Conservation (phyloP, 1,140 invertebrate genomes). For the Protaetia brevitarsis region DNA sequence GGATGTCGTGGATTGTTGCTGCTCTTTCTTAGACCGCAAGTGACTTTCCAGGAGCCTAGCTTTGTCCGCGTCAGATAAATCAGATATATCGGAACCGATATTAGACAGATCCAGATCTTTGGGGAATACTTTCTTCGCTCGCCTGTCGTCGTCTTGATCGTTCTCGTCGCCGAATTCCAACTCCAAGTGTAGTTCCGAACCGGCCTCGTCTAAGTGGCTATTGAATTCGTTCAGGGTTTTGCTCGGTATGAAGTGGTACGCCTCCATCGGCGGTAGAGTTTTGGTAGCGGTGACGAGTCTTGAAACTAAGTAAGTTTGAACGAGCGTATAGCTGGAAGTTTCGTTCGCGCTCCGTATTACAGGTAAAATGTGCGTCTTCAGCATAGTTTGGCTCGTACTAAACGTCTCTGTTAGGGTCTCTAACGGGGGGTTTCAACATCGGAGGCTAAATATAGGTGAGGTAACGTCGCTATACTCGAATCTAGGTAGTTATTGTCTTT, state of each 20-base stretch:
- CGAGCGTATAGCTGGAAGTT: slow-evolving; percentile 72
- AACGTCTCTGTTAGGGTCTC: slow-evolving; percentile 89
- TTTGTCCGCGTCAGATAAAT: slow-evolving; percentile 67
- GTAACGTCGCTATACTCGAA: slow-evolving; percentile 76
- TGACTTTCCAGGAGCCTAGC: slow-evolving; percentile 53
- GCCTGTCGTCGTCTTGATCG: slow-evolving; percentile 64
- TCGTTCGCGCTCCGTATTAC: slow-evolving; percentile 68
- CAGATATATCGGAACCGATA: slow-evolving; percentile 62
- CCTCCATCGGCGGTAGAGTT: slow-evolving; percentile 80
- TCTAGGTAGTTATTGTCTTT: slow-evolving; percentile 69
- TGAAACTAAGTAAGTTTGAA: slow-evolving; percentile 85
- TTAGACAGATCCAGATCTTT: slow-evolving; percentile 61
- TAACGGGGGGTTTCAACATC: slow-evolving; percentile 75
- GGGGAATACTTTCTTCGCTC: slow-evolving; percentile 57
- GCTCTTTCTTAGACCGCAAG: slow-evolving; percentile 59
- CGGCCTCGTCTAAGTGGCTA: slow-evolving; percentile 78
- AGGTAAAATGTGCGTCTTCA: slow-evolving; percentile 83
- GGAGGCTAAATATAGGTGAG: slow-evolving; percentile 70
- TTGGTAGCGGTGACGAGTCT: slow-evolving; percentile 82
- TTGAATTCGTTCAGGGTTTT: slow-evolving; percentile 87
- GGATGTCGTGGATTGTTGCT: slow-evolving; percentile 53
- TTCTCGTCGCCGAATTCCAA: slow-evolving; percentile 80
- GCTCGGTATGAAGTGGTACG: slow-evolving; percentile 81
- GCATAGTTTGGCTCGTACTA: slow-evolving; percentile 79
- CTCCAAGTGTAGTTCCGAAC: slow-evolving; percentile 79